These are phyloP conservation scores for Buathra laborator DNA, from an alignment of 2,888 invertebrate genomes.

Conservation along the genomic window DNA sequence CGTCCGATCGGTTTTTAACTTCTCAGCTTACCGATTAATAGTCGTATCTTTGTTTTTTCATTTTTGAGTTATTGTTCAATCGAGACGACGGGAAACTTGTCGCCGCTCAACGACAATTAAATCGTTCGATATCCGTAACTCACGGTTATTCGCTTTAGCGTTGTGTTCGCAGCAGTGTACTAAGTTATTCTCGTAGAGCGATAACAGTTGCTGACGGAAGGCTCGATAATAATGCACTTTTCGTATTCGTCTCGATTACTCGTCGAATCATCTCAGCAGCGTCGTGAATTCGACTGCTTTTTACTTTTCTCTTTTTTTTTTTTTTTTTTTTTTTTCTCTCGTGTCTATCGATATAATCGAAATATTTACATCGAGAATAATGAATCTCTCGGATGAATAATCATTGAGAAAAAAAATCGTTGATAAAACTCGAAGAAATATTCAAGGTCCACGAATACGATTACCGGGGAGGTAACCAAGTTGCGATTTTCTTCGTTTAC, in stretches of 20 bases:
- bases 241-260: constrained; percentile 47
- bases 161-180: constrained; percentile 50
- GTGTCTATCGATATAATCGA: background rate
- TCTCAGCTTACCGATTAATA: too few species aligned
- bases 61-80: too few species aligned
- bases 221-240: constrained; percentile 64
- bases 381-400: background rate
- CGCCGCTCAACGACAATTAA: background rate
- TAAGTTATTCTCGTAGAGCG: constrained; percentile 71
- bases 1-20: background rate
- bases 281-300: background rate
- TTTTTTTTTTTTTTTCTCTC: background rate
- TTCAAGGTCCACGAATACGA: constrained; percentile 62
- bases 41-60: background rate
- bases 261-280: constrained; percentile 59
- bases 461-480: constrained; percentile 51
- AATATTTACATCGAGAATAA: background rate
- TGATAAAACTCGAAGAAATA: background rate
- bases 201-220: constrained; percentile 78
- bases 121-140: background rate
- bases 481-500: constrained; percentile 58
- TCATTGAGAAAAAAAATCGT: background rate
- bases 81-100: background rate
- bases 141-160: constrained; percentile 4
- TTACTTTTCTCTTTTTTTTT: too few species aligned